Evolutionary conservation across 2,888 invertebrate species (phyloP).

Genomic region (Pristionchus mayeri): DNA sequence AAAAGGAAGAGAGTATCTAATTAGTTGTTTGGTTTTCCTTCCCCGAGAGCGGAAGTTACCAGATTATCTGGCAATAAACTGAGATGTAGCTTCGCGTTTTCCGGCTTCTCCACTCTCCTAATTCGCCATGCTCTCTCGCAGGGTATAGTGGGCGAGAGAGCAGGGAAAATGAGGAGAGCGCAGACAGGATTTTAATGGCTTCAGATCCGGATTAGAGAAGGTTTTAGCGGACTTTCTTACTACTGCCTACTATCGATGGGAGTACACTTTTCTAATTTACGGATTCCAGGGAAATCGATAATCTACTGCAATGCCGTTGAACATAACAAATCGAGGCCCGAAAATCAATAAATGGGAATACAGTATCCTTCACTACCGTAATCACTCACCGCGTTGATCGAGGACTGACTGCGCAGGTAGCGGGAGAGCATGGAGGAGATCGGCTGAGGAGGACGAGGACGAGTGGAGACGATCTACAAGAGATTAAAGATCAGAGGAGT

Average conservation of each 20-base stretch:
- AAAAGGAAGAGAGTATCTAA: not conserved
- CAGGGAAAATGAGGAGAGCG: not conserved
- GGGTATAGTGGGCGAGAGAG: not conserved
- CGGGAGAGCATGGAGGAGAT: slow-evolving; percentile 26
- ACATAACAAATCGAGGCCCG: too few species aligned
- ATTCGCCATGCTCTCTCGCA: not conserved
- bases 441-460: slow-evolving; percentile 15
- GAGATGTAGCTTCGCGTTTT: not conserved
- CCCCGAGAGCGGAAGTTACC: not conserved
- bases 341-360: not conserved
- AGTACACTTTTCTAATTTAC: not conserved
- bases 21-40: slow-evolving; percentile 8
- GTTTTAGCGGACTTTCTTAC: not conserved
- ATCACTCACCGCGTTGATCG: slow-evolving; percentile 40
- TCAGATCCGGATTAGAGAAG: not conserved
- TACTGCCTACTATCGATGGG: not conserved
- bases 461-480: slow-evolving; percentile 21
- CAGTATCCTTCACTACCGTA: not conserved
- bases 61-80: slow-evolving; percentile 13
- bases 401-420: slow-evolving; percentile 36
- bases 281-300: too few species aligned
- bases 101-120: slow-evolving; percentile 3
- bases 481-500: not conserved
- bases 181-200: not conserved
- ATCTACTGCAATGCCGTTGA: not conserved